Evolutionary conservation across 2,888 invertebrate genomes (phyloP).

Genomic region (Clivina fossor): DNA sequence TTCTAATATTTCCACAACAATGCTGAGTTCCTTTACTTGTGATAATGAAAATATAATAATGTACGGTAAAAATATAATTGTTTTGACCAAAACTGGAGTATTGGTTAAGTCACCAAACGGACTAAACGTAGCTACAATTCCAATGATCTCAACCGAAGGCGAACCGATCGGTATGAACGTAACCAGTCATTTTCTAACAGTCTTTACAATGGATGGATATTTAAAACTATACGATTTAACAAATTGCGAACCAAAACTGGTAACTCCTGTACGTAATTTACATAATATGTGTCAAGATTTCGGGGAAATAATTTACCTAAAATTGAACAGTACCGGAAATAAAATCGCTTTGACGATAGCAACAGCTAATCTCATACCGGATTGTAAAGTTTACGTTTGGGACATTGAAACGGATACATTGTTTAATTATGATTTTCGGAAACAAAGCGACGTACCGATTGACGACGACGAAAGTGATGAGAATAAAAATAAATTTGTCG

Average conservation of each 20-base stretch:
- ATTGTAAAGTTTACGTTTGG: slow-evolving; percentile 87
- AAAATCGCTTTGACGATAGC: slow-evolving; percentile 85
- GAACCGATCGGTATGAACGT: slow-evolving; percentile 87
- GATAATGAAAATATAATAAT: slow-evolving; percentile 72
- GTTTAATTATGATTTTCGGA: slow-evolving; percentile 66
- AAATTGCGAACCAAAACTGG: slow-evolving; percentile 80
- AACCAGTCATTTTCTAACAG: slow-evolving; percentile 77
- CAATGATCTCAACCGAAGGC: slow-evolving; percentile 63
- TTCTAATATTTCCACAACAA: slow-evolving; percentile 47
- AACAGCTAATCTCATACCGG: slow-evolving; percentile 77
- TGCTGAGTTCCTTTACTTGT: slow-evolving; percentile 68
- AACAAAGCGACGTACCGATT: no score
- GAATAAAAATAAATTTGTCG: slow-evolving; percentile 34
- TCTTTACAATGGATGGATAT: slow-evolving; percentile 86
- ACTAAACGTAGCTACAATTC: slow-evolving; percentile 56
- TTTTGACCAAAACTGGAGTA: slow-evolving; percentile 63
- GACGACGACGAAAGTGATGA: slow-evolving; percentile 36
- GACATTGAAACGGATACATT: slow-evolving; percentile 85
- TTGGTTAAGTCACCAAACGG: slow-evolving; percentile 61
- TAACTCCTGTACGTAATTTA: slow-evolving; percentile 77
- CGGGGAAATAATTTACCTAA: slow-evolving; percentile 84
- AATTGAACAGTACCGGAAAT: slow-evolving; percentile 79
- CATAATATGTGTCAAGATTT: slow-evolving; percentile 84
- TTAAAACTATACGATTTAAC: slow-evolving; percentile 91
- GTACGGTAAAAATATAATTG: slow-evolving; percentile 70